Evolutionary conservation across 2,888 invertebrate species (phyloP), one percentile per base, ranked within the genome.

Genomic region (Crioceris asparagi): DNA sequence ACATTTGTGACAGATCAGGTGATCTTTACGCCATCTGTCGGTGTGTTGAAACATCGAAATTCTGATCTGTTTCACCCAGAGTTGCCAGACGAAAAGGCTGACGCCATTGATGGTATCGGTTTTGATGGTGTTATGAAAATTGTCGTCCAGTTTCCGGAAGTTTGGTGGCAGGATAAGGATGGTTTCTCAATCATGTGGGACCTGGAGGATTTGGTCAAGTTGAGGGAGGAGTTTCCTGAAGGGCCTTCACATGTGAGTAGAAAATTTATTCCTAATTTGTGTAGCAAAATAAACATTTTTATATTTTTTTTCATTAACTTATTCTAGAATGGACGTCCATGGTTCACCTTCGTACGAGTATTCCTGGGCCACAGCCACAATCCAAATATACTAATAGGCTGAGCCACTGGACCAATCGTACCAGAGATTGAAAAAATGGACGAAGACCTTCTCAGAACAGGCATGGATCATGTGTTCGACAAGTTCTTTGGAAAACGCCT

Each of bases 321-420:
- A n/a, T 44, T 27, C 14, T 29, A 45, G 45, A 35, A 39, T 18
- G 38, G 37, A 8, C 31, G 32, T 23, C 43, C 42, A 10, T 45
- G 45, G 45, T 18, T 45, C 7, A 37, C 38, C 10, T 35, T 37
- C 10, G 10, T 40, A 7, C 33, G 23, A 17, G 25, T 16, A 10
- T 17, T 45, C 8, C 18, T 29, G 70, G 64, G 65, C 5, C 70
- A 78, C 4, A 41, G 45, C 16, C 36, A 45, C 21, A 74, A 78
- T 49, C 71, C 75, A 1, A 67, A 69, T 21, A 64, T 78, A 5
- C 54, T 83, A 8, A 69, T 74, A 33, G 78, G 71, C 1, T 83
- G 83, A 81, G 66, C 81, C 12, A 68, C 70, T 32, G 80, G 81
- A 6, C 62, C 68, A 16, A 69, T 71, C 44, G 77, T 81, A 3